Evolutionary conservation across 2,888 invertebrate genomes (phyloP), one percentile per base, ranked within the genome.

Genomic region (Brachypalpus laphriformis): DNA sequence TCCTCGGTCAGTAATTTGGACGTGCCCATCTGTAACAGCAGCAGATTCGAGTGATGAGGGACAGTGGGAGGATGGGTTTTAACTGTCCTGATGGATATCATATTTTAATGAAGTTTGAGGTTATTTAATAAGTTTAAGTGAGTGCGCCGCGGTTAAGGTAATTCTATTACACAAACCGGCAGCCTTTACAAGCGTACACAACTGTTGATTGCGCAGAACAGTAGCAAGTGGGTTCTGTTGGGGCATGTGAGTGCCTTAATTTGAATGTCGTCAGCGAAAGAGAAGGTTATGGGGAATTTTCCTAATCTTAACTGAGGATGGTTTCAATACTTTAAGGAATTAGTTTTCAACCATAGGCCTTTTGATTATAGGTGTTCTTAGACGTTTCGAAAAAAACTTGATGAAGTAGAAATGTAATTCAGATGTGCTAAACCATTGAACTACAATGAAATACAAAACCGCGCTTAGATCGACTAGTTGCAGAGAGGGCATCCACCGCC

Each of bases 81-180:
- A 71, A 71, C 71, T 77, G 82, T 47, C 65, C 66, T 45, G 77
- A 82, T 82, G 71, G 66, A 42, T 78, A 77, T 82, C 77, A 82
- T 54, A 82, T 78, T 82, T 82, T 82, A 77, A 82, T 82, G 82
- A 66, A 82, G 59, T 77, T 77, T 77, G 82, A 72, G 57, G 54
- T 72, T 66, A 76, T 82, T 75, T 82, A 82, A 82, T 82, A 70
- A 70, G 63, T 70, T 77, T 51, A 57, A 65, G 68, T 68, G 81
- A 80, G 51, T 74, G 20, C 40, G 40, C 65, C 37, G 76, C 47
- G 76, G 76, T 82, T 82, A 28, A 47, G 49, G 42, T 82, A 76
- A 70, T 66, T 82, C 51, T 47, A 61, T 57, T 31, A 75, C 49
- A 56, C 28, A 16, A 47, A 63, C 75, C 74, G 56, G 66, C 18